These are phyloP conservation scores for Struthidea cinerea DNA, from an alignment of 2,113 vertebrate species.

Conservation along the genomic window DNA sequence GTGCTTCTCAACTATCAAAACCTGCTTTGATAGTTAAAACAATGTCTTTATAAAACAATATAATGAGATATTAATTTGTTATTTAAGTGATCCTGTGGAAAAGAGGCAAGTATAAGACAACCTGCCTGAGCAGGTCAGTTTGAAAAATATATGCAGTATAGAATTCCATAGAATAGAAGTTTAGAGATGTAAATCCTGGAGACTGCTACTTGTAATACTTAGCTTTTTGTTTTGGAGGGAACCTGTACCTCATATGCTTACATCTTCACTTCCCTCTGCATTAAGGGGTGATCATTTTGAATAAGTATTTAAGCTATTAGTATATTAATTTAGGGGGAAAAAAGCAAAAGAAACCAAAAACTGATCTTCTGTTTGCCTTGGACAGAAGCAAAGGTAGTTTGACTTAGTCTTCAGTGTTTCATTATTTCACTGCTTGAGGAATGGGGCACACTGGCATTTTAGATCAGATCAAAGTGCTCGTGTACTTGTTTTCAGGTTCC, in stretches of 20 bases:
- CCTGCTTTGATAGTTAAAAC: not conserved
- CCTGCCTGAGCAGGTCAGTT: not conserved
- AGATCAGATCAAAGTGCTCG: not conserved
- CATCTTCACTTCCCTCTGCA: accelerated
- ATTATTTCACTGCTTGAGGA: not conserved
- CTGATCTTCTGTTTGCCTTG: not conserved
- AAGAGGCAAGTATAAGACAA: not conserved
- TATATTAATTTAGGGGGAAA: not conserved
- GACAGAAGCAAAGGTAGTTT: not conserved
- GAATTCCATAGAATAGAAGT: not conserved
- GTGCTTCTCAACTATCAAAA: not conserved
- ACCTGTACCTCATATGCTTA: not conserved
- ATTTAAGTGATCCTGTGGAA: not conserved
- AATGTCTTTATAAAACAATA: not conserved
- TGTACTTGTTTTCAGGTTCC: not conserved
- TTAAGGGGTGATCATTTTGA: not conserved
- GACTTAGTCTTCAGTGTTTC: not conserved
- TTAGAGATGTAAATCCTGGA: not conserved
- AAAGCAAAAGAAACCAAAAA: not conserved
- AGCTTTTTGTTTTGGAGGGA: not conserved
- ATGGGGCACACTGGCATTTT: not conserved
- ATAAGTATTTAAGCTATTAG: not conserved
- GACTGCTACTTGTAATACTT: not conserved
- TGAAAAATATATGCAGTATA: not conserved
- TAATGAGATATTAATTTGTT: not conserved